Base-by-base conservation (phyloP, 2,888 invertebrate genomes). In the Gymnosoma rotundatum region DNA sequence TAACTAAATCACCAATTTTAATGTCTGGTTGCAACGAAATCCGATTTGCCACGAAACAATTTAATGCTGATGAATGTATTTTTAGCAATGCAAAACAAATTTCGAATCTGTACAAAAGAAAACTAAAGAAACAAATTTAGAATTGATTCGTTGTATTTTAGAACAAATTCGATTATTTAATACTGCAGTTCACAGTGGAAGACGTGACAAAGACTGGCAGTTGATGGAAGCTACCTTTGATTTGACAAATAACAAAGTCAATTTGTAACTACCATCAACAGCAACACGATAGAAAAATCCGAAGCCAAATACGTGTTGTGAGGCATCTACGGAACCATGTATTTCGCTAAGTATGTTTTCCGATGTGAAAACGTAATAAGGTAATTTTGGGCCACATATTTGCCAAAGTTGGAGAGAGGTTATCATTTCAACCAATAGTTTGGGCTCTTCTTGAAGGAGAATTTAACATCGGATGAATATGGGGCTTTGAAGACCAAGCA, bases 191-290 rank as follows among this genome's bases (percentile, higher is more conserved):
- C 83, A 85, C 16, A 87, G 48, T 63, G 85, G 83, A 10, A 86
- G 58, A 20, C 79, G 73, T 25, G 84, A 82, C 36, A 87, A 63
- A 14, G 83, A 86, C 64, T 83, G 76, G 2, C 78, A 76, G 10
- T 78, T 81, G 16, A 83, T 64, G 12, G 86, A 83, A 18, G 85
- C 85, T 21, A 86, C 85, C 21, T 84, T 83, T 12, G 85, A 86
- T 60, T 86, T 87, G 12, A 79, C 74, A 20, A 78, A 78, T 4
- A 79, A 32, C 9, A 86, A 48, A 8, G n/a, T 63, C 16, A 54
- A 32, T 45, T 78, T 74, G 36, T 60, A 74, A 1, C 14, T 18
- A 20, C 36, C 56, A 9, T 54, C 1, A 14, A 12, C 36, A 6
- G 18, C 42, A 14, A 52, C 36, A 25, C 79, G 74, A 45, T 61